Base-by-base conservation (phyloP, 1,140 invertebrate species). In the Formica selysi region DNA sequence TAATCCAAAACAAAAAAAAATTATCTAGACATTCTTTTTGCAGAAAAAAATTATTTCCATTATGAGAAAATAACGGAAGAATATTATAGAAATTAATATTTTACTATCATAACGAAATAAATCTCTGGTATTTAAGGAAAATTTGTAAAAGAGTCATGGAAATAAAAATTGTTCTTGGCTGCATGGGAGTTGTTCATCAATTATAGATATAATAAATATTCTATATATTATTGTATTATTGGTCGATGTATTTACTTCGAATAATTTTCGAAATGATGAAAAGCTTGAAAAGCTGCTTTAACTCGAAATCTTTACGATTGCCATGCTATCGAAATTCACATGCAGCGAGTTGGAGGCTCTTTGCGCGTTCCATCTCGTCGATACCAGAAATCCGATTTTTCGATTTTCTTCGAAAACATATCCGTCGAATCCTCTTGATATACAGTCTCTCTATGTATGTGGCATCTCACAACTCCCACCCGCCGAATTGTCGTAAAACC, bases 371-470 rank as follows among this genome's bases (percentile, higher is more conserved):
- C 61, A 29, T 84, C 78, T 73, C 67, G 3, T 64, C 26, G 54
- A 62, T 81, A 85, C 68, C 70, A 57, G 62, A 62, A 89, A 90
- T 90, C 74, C 80, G 26, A 86, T 84, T 71, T 54, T 57, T 65
- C 54, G 41, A 22, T 57, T 64, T 81, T 61, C 80, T 57, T 19
- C 44, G 54, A 70, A 48, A 76, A 65, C 70, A 38, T 54, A 70
- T 84, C 36, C 22, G 48, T 36, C 54, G 67, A 44, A 67, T 74
- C 67, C 2, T 41, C 57, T 5, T 36, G 22, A 57, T 74, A 41
- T 76, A 61, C 54, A 48, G 22, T 85, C 36, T 64, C 19, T 19
- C 26, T 86, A 41, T 59, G n/a, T 73, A 54, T 32, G 71, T 67
- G 29, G 10, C 65, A 70, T 70, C 38, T 80, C 76, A 29, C 32